phyloP scores from a whole-genome alignment of 2,797 vertebrate species.

The Sebastiscus tertius region DNA sequence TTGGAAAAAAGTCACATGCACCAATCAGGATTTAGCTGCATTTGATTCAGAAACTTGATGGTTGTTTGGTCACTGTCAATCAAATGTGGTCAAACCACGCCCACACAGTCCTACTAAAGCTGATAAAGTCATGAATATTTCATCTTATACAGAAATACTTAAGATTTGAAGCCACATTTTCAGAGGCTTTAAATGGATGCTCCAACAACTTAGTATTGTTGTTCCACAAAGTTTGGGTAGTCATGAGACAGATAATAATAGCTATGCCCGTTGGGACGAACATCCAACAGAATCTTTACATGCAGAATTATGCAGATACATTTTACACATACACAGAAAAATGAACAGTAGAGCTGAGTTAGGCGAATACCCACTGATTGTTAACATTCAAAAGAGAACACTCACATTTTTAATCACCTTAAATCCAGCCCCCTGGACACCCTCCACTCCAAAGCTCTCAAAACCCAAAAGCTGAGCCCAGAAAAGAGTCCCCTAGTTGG shows the following conservation, averaged over 20 bases:
- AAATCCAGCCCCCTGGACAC: too few relatives aligned
- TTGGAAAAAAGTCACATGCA: background rate
- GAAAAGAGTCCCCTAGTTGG: background rate
- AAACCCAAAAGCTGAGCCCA: background rate
- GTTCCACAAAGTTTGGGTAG: too few relatives aligned
- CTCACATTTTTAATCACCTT: background rate
- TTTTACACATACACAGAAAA: too few relatives aligned
- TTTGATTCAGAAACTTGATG: background rate
- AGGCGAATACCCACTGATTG: background rate
- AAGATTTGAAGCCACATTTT: background rate
- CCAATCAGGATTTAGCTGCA: background rate
- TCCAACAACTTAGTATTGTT: background rate
- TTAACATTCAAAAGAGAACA: background rate
- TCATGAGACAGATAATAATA: background rate
- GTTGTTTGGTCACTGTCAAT: background rate
- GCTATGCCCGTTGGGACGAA: too few relatives aligned
- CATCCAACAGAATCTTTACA: too few relatives aligned
- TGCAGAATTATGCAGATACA: too few relatives aligned
- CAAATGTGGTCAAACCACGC: background rate
- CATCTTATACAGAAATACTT: background rate
- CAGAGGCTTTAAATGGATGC: background rate
- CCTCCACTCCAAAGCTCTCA: background rate
- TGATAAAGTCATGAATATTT: background rate
- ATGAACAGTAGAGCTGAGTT: rapidly evolving
- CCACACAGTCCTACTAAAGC: background rate